Conservation (phyloP, 2,113 vertebrate species). For the Nannobrachium achirus region DNA sequence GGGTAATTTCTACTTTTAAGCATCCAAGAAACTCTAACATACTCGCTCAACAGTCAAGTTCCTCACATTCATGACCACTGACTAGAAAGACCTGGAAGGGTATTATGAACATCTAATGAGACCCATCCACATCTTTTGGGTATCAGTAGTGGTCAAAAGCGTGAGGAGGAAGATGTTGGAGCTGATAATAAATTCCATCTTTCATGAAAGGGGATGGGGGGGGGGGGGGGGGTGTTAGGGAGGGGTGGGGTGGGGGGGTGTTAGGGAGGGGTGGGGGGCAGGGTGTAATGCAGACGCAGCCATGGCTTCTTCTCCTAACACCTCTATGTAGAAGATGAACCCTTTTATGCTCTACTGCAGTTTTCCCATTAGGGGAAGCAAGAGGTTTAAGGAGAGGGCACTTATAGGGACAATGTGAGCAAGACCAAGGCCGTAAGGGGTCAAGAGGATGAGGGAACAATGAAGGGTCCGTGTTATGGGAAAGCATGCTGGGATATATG, state of each 20-base stretch:
- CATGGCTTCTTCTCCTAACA: neutral
- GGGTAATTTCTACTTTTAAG: neutral
- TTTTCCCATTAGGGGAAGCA: neutral
- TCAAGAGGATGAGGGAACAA: neutral
- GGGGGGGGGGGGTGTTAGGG: neutral
- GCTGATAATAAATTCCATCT: neutral
- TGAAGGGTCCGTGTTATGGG: neutral
- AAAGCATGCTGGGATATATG: constrained; percentile 28
- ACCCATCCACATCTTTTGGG: neutral
- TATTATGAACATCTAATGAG: neutral
- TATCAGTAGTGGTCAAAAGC: neutral
- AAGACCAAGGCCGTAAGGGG: constrained; percentile 3
- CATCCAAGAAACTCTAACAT: neutral
- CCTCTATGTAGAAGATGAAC: neutral
- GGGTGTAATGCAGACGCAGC: constrained; percentile 1
- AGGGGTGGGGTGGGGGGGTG: constrained; percentile 4
- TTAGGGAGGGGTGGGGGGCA: neutral
- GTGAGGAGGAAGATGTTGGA: constrained; percentile 12
- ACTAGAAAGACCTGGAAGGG: neutral
- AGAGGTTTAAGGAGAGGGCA: constrained; percentile 7
- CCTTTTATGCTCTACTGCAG: neutral
- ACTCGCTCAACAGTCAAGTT: neutral
- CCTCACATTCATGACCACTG: neutral
- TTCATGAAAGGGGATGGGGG: constrained; percentile 10
- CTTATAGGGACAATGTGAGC: neutral